Percentiles rank a stretch among this genome's conserved stretches.
These are phyloP conservation scores for Procavia capensis DNA, from an alignment of 2,113 vertebrate species.

Conservation along the genomic window DNA sequence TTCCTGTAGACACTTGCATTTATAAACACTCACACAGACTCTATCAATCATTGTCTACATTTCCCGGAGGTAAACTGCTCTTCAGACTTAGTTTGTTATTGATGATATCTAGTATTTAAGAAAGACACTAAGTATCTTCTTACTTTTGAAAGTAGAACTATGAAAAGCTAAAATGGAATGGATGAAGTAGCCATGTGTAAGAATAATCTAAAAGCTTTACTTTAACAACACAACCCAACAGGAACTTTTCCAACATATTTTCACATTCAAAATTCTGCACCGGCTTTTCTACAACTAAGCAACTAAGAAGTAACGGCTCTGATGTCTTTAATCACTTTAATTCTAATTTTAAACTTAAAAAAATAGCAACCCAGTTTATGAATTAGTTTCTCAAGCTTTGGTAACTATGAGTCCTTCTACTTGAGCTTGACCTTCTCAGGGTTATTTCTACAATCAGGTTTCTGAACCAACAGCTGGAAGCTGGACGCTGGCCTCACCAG, in stretches of 20 bases:
- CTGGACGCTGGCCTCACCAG: not conserved
- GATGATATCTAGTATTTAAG: not conserved
- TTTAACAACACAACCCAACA: not conserved
- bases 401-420: not conserved
- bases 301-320: not conserved
- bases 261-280: not conserved
- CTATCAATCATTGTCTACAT: no score
- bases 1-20: not conserved
- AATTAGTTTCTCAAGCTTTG: not conserved
- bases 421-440: no score
- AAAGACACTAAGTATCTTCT: not conserved
- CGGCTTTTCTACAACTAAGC: not conserved
- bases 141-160: not conserved
- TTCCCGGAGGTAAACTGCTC: not conserved
- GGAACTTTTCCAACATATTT: not conserved
- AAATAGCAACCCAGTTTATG: not conserved
- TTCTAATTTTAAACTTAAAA: not conserved
- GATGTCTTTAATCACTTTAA: not conserved
- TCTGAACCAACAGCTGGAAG: not conserved
- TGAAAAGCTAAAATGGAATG: not conserved
- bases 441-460: not conserved
- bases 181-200: not conserved
- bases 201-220: not conserved
- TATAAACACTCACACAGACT: not conserved
- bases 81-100: not conserved